Evolutionary conservation across 92 coral and sea anemone species (phyloP).

Genomic region (Heteractis magnifica): DNA sequence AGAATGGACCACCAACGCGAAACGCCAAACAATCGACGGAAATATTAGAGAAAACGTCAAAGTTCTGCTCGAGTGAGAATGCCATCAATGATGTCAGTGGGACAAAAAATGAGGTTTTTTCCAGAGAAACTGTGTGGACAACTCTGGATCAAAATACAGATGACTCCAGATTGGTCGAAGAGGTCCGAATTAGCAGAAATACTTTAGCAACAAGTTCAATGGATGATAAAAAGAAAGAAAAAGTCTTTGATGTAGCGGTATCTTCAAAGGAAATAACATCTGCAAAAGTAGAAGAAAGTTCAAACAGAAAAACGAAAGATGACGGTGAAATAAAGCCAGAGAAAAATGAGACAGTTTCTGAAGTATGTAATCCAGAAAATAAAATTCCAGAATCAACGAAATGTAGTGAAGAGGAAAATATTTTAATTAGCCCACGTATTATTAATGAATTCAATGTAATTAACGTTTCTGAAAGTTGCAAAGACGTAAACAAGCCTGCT

Average conservation of each 20-base stretch:
- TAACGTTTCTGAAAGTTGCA: background rate
- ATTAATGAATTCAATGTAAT: background rate
- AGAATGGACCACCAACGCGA: background rate
- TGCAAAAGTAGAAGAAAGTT: background rate
- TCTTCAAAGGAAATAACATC: background rate
- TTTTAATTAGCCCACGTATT: background rate
- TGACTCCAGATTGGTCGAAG: background rate
- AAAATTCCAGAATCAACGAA: slow-evolving; percentile 6
- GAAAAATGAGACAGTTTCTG: background rate
- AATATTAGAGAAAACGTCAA: background rate
- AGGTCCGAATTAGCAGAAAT: background rate
- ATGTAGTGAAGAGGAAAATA: slow-evolving; percentile 13
- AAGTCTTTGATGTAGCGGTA: background rate
- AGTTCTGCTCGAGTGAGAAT: background rate
- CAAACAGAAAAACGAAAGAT: background rate
- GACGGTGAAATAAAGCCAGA: background rate
- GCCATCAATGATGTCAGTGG: background rate
- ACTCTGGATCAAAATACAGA: background rate
- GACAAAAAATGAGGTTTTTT: background rate
- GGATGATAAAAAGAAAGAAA: background rate
- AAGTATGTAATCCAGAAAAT: background rate
- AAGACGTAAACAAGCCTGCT: background rate
- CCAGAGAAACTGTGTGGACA: slow-evolving; percentile 3
- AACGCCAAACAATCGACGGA: background rate
- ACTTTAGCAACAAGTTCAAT: background rate